Evolutionary conservation across 35 echinoderm and acorn worm species (phyloP).

Genomic region (Patiria miniata): DNA sequence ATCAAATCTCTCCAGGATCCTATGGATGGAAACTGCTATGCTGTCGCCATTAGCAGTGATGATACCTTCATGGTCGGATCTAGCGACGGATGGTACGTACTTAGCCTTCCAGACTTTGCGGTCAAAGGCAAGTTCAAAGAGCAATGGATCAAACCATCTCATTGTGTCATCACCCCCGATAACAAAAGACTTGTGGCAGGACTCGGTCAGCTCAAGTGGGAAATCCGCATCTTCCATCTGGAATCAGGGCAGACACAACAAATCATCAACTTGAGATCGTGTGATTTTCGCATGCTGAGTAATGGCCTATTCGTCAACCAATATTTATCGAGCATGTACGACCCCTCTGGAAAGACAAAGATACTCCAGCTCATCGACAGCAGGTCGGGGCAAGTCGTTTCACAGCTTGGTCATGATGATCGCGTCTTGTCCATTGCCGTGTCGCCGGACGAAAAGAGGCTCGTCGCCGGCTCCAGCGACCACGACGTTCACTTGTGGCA

Average conservation of each 20-base stretch:
- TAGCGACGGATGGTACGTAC: slow-evolving; percentile 20
- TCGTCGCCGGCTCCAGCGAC: not conserved
- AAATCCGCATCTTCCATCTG: slow-evolving; percentile 17
- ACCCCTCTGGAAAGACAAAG: not conserved
- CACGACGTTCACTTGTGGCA: slow-evolving; percentile 22
- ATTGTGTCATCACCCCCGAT: slow-evolving; percentile 25
- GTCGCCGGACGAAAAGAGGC: not conserved
- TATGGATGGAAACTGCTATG: not conserved
- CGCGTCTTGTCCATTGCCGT: not conserved
- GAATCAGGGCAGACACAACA: not conserved
- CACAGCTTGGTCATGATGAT: not conserved
- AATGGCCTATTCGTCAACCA: slow-evolving; percentile 14
- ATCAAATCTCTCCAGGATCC: not conserved
- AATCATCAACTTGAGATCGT: slow-evolving; percentile 2
- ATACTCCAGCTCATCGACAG: slow-evolving; percentile 9
- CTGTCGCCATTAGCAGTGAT: slow-evolving; percentile 16
- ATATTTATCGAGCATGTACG: not conserved
- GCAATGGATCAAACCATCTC: not conserved
- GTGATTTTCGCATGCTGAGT: not conserved
- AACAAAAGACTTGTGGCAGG: slow-evolving; percentile 3
- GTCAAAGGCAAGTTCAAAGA: not conserved
- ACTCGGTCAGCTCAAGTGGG: not conserved
- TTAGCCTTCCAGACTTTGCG: slow-evolving; percentile 10
- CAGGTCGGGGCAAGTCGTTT: not conserved
- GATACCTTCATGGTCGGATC: slow-evolving; percentile 13